Percentiles rank a stretch among this genome's conserved stretches.
Evolutionary conservation across 2,888 invertebrate genomes (phyloP).

Genomic region (Oligia latruncula): DNA sequence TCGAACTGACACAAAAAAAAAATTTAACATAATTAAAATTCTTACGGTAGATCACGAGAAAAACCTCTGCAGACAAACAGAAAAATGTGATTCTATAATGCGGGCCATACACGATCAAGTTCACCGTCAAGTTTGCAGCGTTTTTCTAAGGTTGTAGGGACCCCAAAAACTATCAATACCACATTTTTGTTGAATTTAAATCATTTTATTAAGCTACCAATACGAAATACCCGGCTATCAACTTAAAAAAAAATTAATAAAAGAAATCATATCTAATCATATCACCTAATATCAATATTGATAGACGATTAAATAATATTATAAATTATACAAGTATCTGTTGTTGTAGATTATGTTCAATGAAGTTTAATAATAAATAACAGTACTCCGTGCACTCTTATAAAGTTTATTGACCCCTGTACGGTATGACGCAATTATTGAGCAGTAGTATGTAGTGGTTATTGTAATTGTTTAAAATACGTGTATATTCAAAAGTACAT

Average conservation of each 20-base stretch:
- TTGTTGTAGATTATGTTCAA: slow-evolving; percentile 9
- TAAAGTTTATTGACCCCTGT: slow-evolving; percentile 33
- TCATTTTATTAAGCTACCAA: neutral
- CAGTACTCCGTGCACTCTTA: slow-evolving; percentile 13
- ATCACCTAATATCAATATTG: neutral
- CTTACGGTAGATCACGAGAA: neutral
- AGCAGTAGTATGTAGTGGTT: neutral
- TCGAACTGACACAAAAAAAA: neutral
- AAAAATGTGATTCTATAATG: neutral
- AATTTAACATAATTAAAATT: too few species aligned
- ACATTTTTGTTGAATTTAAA: neutral
- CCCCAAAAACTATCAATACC: neutral
- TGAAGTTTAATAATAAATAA: slow-evolving; percentile 33
- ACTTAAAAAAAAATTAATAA: neutral
- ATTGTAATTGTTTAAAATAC: neutral
- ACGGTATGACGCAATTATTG: neutral
- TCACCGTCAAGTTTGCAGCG: too few species aligned
- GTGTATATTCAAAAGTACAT: neutral
- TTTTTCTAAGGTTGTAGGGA: neutral
- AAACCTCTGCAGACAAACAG: neutral
- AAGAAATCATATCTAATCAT: neutral
- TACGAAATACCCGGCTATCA: neutral
- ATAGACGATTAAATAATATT: slow-evolving; percentile 9
- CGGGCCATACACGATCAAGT: too few species aligned
- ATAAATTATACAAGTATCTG: slow-evolving; percentile 1